A percentile compares a stretch with the other conserved stretches of the same genome.
phyloP scores from a whole-genome alignment of 1,140 invertebrate genomes.

The Anadara kagoshimensis region DNA sequence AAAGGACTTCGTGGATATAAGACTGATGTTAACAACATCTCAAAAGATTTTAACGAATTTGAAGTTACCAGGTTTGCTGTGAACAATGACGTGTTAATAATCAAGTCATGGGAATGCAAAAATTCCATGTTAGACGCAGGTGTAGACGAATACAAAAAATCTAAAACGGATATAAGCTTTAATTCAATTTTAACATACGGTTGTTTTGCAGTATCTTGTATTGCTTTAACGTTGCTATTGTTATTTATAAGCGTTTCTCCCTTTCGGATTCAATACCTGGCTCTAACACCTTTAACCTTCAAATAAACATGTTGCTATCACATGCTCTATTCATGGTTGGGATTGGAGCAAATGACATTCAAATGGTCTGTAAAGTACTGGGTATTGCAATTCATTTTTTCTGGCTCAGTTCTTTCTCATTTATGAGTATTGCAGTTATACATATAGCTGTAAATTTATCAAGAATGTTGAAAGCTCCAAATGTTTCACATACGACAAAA shows the following conservation, averaged over 20 bases:
- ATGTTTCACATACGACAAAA: too few species aligned
- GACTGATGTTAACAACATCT: too few species aligned
- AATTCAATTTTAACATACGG: background rate
- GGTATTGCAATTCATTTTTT: background rate
- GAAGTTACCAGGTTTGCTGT: too few species aligned
- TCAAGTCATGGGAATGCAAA: too few species aligned
- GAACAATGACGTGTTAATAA: too few species aligned
- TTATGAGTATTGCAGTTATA: background rate
- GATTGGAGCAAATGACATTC: constrained; percentile 4
- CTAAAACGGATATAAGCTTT: too few species aligned
- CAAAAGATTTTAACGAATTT: too few species aligned
- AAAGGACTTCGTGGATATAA: too few species aligned
- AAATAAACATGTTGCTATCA: background rate
- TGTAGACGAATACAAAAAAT: too few species aligned
- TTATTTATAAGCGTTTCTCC: background rate
- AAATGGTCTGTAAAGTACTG: background rate
- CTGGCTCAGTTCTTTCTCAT: background rate
- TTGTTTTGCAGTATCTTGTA: background rate
- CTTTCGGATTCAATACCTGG: background rate
- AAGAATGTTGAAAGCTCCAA: background rate
- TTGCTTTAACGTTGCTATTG: background rate
- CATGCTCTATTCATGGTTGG: constrained; percentile 1
- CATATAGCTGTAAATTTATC: background rate
- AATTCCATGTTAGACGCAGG: too few species aligned
- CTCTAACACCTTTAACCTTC: background rate